Conservation (phyloP, 2,113 vertebrate genomes). For the Euleptes europaea region DNA sequence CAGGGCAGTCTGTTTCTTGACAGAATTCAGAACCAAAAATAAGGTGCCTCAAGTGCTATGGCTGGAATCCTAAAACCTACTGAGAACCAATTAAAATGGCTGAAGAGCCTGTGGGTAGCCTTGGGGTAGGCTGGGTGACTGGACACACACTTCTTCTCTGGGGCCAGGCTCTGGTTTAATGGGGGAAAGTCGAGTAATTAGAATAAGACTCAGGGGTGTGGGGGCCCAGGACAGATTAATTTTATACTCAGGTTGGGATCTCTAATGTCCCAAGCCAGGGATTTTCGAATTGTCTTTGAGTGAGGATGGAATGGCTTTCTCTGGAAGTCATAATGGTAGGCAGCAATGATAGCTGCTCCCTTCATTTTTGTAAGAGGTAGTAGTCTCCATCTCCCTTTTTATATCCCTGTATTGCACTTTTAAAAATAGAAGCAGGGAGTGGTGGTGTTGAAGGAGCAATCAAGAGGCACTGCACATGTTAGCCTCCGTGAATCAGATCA, state of each 20-base stretch:
- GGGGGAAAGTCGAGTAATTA: neutral
- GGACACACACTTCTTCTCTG: neutral
- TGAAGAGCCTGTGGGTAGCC: neutral
- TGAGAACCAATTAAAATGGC: neutral
- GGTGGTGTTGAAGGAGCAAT: neutral
- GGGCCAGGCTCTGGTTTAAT: neutral
- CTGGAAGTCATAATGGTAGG: neutral
- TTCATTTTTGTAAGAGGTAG: neutral
- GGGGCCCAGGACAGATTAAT: neutral
- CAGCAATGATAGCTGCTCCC: neutral
- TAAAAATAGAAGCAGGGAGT: neutral
- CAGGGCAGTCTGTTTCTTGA: neutral
- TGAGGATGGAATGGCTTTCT: neutral
- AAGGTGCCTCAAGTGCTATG: conserved; percentile 3
- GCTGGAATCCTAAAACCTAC: neutral
- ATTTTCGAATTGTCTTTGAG: neutral
- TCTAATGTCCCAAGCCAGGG: neutral
- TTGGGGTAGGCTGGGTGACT: neutral
- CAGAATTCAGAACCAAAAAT: conserved; percentile 2
- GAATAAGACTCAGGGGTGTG: neutral
- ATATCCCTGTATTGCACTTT: neutral
- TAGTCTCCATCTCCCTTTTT: neutral
- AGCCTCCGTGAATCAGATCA: neutral
- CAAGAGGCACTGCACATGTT: neutral
- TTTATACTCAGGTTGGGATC: neutral